Evolutionary conservation across 2,797 vertebrate species (phyloP), one percentile per base, ranked within the genome.

Genomic region (Danionella dracula): DNA sequence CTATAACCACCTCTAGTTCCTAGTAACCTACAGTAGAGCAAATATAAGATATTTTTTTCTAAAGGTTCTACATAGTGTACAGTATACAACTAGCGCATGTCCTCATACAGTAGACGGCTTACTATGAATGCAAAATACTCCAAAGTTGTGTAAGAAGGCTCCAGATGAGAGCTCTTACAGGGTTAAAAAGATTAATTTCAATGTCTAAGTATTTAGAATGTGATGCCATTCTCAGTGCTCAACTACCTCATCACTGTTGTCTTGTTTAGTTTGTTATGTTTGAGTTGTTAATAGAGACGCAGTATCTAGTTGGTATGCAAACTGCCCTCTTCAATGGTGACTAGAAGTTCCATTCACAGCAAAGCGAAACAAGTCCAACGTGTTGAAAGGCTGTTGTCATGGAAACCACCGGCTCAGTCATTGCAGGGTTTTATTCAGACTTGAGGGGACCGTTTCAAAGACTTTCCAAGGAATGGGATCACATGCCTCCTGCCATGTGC

Each of bases 401-500:
- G 34, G 62, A 55, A 46, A 65, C 62, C 27, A 16, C 16, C 29
- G 16, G 16, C 60, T 8, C 37, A 55, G 50, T 37, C 55, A 45
- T 37, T 27, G 27, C 27, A 44, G 40, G 1, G 8, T 20, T 17
- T 44, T 34, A 44, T 58, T 44, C 17, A 59, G 41, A 59, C 56
- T 45, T 11, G 41, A 59, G 42, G n/a, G 11, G 20, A 17, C 6
- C 13, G 29, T 45, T 64, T 51, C 9, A 45, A 65, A 65, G 15
- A 27, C 41, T 7, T 27, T 61, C 44, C 60, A 56, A 44, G 21
- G 38, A 44, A 21, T 40, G 11, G 45, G 49, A 23, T 40, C 29
- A 50, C 23, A 55, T 34, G 35, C 2, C 34, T 19, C 20, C 59
- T 23, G 53, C 50, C 20, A 57, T 53, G 27, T 61, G 55, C 68